Evolutionary conservation across 2,888 invertebrate genomes (phyloP).

Genomic region (Phymatocera aterrima): DNA sequence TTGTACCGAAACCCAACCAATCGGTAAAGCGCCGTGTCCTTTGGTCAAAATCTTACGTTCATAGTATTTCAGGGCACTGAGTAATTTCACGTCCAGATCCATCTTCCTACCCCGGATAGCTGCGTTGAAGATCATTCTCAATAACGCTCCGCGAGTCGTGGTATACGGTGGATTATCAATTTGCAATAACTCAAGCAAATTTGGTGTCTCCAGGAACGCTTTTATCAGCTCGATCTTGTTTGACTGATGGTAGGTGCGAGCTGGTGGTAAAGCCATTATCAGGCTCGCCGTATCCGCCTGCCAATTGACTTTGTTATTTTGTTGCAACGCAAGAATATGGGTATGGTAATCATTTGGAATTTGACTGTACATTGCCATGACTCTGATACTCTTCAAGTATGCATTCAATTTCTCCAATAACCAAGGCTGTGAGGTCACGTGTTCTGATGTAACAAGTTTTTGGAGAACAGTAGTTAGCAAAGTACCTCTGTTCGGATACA

Average conservation of each 20-base stretch:
- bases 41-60: slow-evolving; percentile 44
- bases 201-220: slow-evolving; percentile 42
- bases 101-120: slow-evolving; percentile 38
- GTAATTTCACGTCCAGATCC: not conserved
- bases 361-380: slow-evolving; percentile 40
- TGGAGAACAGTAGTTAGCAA: slow-evolving; percentile 51
- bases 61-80: slow-evolving; percentile 49
- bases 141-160: slow-evolving; percentile 48
- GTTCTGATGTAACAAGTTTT: slow-evolving; percentile 42
- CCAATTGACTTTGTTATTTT: slow-evolving; percentile 49
- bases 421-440: not conserved
- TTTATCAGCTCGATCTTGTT: slow-evolving; percentile 28
- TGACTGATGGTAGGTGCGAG: slow-evolving; percentile 10
- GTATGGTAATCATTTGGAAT: slow-evolving; percentile 47
- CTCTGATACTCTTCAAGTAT: slow-evolving; percentile 49
- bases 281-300: slow-evolving; percentile 50
- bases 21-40: slow-evolving; percentile 32
- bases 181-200: slow-evolving; percentile 48
- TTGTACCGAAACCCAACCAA: slow-evolving; percentile 48
- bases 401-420: slow-evolving; percentile 42
- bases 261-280: slow-evolving; percentile 47
- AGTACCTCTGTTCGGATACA: slow-evolving; percentile 53
- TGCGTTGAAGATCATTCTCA: slow-evolving; percentile 50
- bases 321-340: slow-evolving; percentile 48
- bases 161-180: slow-evolving; percentile 47